Evolutionary conservation across 1,140 invertebrate species (phyloP).

Genomic region (Drosophila lowei): DNA sequence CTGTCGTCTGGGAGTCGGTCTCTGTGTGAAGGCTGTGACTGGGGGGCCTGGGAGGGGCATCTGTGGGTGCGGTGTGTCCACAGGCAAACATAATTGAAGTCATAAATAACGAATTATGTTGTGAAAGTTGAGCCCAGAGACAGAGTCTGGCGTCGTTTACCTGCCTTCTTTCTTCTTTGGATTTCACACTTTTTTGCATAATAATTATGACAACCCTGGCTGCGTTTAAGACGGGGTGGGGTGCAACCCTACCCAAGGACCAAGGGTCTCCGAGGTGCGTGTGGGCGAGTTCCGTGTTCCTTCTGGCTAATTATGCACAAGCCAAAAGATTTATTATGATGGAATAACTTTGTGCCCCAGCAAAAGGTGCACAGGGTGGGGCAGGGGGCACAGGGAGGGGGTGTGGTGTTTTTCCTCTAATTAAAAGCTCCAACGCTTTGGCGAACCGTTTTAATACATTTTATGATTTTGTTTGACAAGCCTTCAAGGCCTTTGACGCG

Average conservation of each 20-base stretch:
- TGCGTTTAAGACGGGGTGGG: constrained; percentile 4
- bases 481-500: constrained; percentile 20
- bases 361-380: not conserved
- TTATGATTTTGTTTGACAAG: constrained; percentile 71
- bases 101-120: constrained; percentile 82
- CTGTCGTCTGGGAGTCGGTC: too few relatives aligned
- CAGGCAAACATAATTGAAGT: constrained; percentile 79
- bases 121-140: constrained; percentile 58
- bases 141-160: constrained; percentile 40
- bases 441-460: constrained; percentile 68
- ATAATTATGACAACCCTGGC: constrained; percentile 66
- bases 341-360: constrained; percentile 66
- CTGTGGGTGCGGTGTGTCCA: constrained; percentile 44
- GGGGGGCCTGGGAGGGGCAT: constrained; percentile 2
- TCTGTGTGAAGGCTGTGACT: too few relatives aligned
- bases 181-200: constrained; percentile 75
- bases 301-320: constrained; percentile 71
- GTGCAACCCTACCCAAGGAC: not conserved
- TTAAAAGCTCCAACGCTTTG: constrained; percentile 65
- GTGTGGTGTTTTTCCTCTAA: constrained; percentile 46
- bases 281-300: constrained; percentile 48
- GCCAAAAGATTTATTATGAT: constrained; percentile 76
- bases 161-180: constrained; percentile 38
- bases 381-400: not conserved
- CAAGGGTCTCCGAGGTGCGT: constrained; percentile 2